A percentile compares a stretch with the other conserved stretches of the same genome.
Conservation (phyloP, 2,113 vertebrate genomes). For the Apistogramma diplotaenia region DNA sequence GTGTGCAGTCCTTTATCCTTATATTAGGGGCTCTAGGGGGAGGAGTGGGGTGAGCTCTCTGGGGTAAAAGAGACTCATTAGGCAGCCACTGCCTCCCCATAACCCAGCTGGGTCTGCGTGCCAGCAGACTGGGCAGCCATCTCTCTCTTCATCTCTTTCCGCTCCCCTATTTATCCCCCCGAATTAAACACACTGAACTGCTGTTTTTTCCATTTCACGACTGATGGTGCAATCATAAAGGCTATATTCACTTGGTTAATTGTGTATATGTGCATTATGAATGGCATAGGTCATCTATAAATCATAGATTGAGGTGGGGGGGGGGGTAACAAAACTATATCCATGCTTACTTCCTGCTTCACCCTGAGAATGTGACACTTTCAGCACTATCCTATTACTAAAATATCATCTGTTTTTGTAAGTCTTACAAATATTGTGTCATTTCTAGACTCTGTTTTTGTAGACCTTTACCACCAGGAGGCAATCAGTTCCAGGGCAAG, state of each 20-base stretch:
- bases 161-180: slow-evolving; percentile 40
- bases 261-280: background rate
- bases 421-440: background rate
- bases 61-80: slow-evolving; percentile 76
- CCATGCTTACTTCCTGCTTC: background rate
- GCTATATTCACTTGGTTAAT: slow-evolving; percentile 14
- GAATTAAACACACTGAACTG: slow-evolving; percentile 27
- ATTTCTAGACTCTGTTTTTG: slow-evolving; percentile 1
- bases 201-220: slow-evolving; percentile 17
- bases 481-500: slow-evolving; percentile 35
- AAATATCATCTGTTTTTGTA: background rate
- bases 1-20: slow-evolving; percentile 68
- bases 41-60: slow-evolving; percentile 68
- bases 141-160: slow-evolving; percentile 59
- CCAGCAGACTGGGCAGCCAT: slow-evolving; percentile 70
- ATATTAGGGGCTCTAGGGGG: slow-evolving; percentile 65
- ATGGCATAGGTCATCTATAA: background rate
- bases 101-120: slow-evolving; percentile 74
- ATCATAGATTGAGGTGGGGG: background rate
- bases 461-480: slow-evolving; percentile 1
- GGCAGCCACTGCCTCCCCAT: slow-evolving; percentile 69
- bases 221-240: slow-evolving; percentile 10
- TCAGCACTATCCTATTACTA: background rate
- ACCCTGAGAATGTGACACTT: background rate
- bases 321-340: background rate